phyloP scores from a whole-genome alignment of 2,888 invertebrate species.

The Metallyticus violacea region DNA sequence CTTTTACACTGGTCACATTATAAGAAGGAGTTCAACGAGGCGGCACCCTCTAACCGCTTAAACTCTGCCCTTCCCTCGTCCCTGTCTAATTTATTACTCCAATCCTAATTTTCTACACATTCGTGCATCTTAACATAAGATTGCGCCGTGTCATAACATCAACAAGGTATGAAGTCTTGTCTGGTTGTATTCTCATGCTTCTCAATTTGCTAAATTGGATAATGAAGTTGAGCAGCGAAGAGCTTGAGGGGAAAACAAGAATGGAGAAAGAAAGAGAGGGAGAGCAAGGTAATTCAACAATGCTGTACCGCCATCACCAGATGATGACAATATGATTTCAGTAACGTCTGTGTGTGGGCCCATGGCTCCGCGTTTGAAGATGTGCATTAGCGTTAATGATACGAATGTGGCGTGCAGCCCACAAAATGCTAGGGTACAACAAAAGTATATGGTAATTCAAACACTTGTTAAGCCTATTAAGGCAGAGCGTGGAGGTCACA shows the following conservation, averaged over 20 bases:
- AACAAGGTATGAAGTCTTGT: not conserved
- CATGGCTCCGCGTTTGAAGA: too few species aligned
- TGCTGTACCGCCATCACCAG: not conserved
- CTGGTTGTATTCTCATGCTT: not conserved
- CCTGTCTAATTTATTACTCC: not conserved
- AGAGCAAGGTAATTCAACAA: not conserved
- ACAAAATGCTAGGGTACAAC: not conserved
- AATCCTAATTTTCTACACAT: not conserved
- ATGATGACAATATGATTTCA: not conserved
- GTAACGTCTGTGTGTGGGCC: not conserved
- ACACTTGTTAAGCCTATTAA: conserved; percentile 11
- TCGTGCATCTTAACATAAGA: not conserved
- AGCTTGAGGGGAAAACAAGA: not conserved
- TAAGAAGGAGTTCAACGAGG: not conserved
- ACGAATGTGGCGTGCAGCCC: not conserved
- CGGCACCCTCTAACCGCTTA: too few species aligned
- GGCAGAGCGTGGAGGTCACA: not conserved
- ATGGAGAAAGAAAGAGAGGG: not conserved
- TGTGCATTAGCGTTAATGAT: not conserved
- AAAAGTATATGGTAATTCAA: conserved; percentile 1
- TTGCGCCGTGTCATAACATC: not conserved
- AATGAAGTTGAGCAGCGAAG: not conserved
- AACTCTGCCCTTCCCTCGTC: not conserved
- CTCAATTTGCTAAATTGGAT: not conserved
- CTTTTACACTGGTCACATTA: too few species aligned